Base-by-base conservation (phyloP, 2,797 vertebrate genomes). In the Benthosema pterotum region DNA sequence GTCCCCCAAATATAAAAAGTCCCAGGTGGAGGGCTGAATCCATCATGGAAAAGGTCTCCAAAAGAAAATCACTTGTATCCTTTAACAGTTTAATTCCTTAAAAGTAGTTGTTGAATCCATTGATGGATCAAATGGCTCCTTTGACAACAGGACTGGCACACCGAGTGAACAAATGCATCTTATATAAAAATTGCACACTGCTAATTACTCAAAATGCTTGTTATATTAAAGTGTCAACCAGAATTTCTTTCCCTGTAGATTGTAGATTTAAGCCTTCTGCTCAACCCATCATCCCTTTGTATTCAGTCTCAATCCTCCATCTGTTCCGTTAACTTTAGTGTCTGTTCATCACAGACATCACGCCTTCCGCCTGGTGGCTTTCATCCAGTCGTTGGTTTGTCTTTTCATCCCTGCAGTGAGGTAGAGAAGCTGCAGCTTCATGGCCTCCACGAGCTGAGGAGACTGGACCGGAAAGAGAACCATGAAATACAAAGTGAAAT, bases 341-440 rank as follows among this genome's bases (percentile, higher is more conserved):
- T 69, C 11, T 50, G 46, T 18, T 51, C 17, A 8, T 60, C 57
- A 38, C 15, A 17, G 42, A 16, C 58, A 42, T 77, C 78, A 75
- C 15, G 38, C 56, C 56, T 63, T 75, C 52, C 49, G 60, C 58
- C 68, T 17, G 7, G 47, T 56, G 0, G 12, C 63, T 60, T 86
- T 88, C 49, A 70, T 79, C n/a, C 68, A 25, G 3, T 38, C 32
- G 8, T 38, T 38, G 11, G 32, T 38, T 8, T 38, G 32, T 38
- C 7, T 38, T 38, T 38, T 38, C 49, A 70, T 79, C 13, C 67
- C 74, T 0, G 78, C 82, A 65, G 77, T 84, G 71, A 92, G 63
- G 77, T 80, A 81, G 59, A 74, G 60, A 17, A 92, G 65, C 68
- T 93, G 88, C 67, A 88, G 83, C 63, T 65, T 84, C 76, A 94